Evolutionary conservation across 1,140 invertebrate genomes (phyloP).

Genomic region (Rhyacophila brunnea): DNA sequence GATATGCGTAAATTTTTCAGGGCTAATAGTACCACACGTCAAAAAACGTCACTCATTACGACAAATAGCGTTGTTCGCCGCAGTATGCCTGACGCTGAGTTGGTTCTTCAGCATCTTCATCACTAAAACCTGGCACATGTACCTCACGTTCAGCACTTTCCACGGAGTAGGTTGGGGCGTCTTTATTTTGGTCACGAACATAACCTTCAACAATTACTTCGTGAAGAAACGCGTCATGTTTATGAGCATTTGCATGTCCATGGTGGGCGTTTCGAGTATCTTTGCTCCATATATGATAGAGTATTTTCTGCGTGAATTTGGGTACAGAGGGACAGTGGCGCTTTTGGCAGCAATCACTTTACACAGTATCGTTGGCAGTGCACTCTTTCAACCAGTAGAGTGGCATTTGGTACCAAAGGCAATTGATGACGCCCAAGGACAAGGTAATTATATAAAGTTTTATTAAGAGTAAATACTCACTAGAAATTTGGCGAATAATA

Average conservation of each 20-base stretch:
- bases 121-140: neutral
- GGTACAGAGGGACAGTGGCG: neutral
- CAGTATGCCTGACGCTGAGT: neutral
- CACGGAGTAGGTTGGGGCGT: neutral
- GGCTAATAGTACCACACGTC: too few species aligned
- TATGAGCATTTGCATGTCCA: slow-evolving; percentile 8
- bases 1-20: too few species aligned
- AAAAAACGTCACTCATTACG: too few species aligned
- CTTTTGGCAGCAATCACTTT: neutral
- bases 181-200: neutral
- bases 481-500: too few species aligned
- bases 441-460: too few species aligned
- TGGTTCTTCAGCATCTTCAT: neutral
- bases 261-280: neutral
- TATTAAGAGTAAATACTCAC: too few species aligned
- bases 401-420: neutral
- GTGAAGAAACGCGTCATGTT: slow-evolving; percentile 6
- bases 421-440: neutral
- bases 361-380: neutral
- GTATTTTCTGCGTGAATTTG: neutral
- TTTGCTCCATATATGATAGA: neutral
- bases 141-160: neutral
- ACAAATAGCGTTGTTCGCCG: too few species aligned
- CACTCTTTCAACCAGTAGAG: slow-evolving; percentile 4
- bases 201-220: neutral